Evolutionary conservation across 2,113 vertebrate species (phyloP), one percentile per base, ranked within the genome.

Genomic region (Spheniscus mendiculus): DNA sequence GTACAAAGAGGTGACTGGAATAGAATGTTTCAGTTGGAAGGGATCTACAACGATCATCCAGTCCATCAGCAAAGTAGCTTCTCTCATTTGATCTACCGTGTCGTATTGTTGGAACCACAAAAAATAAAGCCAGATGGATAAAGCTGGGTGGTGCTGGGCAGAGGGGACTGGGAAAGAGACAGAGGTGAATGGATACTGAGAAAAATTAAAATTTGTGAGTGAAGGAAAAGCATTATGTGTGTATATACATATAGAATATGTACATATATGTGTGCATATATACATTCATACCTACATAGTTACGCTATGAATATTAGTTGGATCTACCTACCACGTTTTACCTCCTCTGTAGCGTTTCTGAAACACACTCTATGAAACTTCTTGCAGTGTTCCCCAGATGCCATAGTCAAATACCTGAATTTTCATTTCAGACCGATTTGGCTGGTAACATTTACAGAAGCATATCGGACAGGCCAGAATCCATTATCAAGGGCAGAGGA

Each of bases 401-500:
- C 9, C 15, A 3, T 13, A 9, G 6, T 56, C 26, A 26, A 77
- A 26, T 29, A 70, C 1, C 1, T 50, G 8, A 36, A 17, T 27
- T 78, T 47, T 61, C 8, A 26, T 55, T 69, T 89, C 36, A 66
- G 49, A 16, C 3, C 0, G 2, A 1, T 29, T 27, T 65, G n/a
- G 1, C 12, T 52, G 26, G 5, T 40, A 17, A 49, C 5, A 26
- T 47, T 45, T 40, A 40, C 3, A 47, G 69, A 22, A 73, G 8
- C 0, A 0, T 3, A 14, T 22, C 17, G 25, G 19, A n/a, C 5
- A n/a, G 50, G 21, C 6, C 27, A 19, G 10, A 36, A 1, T 10
- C 5, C 4, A 2, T 23, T 36, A 5, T 3, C 13, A 59, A 32
- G 13, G 2, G 30, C 15, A 76, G 16, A 47, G 9, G 4, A 70